Evolutionary conservation across 2,113 vertebrate genomes (phyloP), one percentile per base, ranked within the genome.

Genomic region (Prunella fulvescens): DNA sequence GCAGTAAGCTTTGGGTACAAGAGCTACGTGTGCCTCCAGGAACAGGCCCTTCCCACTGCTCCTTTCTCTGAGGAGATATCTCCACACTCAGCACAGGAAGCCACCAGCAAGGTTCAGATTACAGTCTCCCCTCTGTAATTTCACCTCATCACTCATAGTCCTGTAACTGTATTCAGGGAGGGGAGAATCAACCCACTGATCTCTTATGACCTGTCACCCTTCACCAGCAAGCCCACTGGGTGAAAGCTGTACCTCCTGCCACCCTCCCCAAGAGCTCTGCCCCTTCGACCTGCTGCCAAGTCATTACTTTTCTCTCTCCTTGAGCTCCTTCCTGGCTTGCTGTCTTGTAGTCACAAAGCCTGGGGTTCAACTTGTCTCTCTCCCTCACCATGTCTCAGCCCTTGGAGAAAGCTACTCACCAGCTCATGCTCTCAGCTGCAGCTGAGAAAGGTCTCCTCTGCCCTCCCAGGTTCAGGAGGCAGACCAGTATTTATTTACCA

Each of bases 51-150:
- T 83, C 51, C 58, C 56, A 35, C 51, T 62, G 26, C 33, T 85
- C 61, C 85, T 80, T 77, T 54, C 67, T 57, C 54, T 56, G 58
- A 82, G 79, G 66, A 80, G 58, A 33, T 5, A 53, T 17, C 23
- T 81, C 60, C 56, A 62, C 56, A 47, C 28, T 61, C 44, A 60
- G 77, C 57, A 62, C 7, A 67, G 81, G 81, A 92, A 92, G 65
- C 37, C 1, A 7, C 48, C 88, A 86, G 57, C 40, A 64, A 18
- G 0, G 29, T 66, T 97, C 76, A 83, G 80, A 65, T 96, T 95
- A 91, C 93, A 91, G 53, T 47, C 82, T 64, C 66, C 26, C 83
- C 66, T 84, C 89, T 93, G 90, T 92, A 95, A 97, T 91, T 96
- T 76, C 91, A 95, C 42, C 50, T 71, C 60, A 47, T 74, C 81